These are phyloP conservation scores for Philonicus albiceps DNA, from an alignment of 2,888 invertebrate species.

Conservation along the genomic window DNA sequence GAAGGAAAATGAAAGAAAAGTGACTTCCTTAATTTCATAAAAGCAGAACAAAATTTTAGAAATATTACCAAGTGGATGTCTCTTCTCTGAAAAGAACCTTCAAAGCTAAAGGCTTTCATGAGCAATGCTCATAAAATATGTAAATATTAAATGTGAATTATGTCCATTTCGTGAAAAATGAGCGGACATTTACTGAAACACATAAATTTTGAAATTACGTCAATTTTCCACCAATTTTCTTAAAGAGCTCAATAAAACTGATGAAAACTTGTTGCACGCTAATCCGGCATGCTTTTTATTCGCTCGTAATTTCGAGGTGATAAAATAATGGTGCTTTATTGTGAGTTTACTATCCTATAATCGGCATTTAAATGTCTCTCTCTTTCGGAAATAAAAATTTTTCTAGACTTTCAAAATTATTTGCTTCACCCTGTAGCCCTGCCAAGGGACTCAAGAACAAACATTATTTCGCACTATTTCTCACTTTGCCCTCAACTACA, in stretches of 20 bases:
- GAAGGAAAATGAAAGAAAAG: background rate
- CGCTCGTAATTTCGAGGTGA: background rate
- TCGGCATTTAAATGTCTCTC: background rate
- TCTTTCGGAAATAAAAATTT: background rate
- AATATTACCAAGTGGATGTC: background rate
- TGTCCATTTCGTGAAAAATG: background rate
- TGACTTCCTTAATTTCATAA: background rate
- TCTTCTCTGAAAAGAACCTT: background rate
- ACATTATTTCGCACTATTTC: background rate
- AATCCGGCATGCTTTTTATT: background rate
- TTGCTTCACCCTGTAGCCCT: background rate
- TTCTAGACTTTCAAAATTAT: background rate
- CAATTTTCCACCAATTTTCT: background rate
- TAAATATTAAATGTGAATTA: background rate
- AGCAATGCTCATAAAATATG: background rate
- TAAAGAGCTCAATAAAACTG: background rate
- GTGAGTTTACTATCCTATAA: too few relatives aligned
- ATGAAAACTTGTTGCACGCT: background rate
- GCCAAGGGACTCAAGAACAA: background rate
- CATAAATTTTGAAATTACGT: background rate
- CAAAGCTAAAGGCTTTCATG: background rate
- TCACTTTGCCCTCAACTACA: background rate
- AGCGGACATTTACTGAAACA: background rate
- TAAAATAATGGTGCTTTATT: background rate
- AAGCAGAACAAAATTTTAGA: background rate